A percentile compares a stretch with the other conserved stretches of the same genome.
Evolutionary conservation across 2,797 vertebrate genomes (phyloP).

Genomic region (Carcharodon carcharias): DNA sequence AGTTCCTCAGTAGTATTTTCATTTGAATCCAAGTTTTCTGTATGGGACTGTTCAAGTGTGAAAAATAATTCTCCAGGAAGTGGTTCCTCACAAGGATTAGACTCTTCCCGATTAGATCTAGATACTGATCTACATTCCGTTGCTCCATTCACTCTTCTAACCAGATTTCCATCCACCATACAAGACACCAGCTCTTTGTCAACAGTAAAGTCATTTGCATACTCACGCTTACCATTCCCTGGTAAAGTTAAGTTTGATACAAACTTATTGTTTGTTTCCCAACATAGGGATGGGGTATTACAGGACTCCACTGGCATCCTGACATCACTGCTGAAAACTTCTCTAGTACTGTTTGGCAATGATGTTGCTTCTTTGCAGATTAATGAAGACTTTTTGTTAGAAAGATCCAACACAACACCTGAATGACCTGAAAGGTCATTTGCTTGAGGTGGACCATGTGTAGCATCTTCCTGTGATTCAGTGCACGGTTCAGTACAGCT

Average conservation of each 20-base stretch:
- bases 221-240: slow-evolving; percentile 22
- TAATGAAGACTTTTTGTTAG: background rate
- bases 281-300: slow-evolving; percentile 6
- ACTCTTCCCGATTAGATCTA: background rate
- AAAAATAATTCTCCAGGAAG: slow-evolving; percentile 81
- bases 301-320: background rate
- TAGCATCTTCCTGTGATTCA: slow-evolving; percentile 43
- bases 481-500: slow-evolving; percentile 34
- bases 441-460: slow-evolving; percentile 24
- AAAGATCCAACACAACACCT: slow-evolving; percentile 18
- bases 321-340: background rate
- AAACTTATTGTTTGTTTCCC: slow-evolving; percentile 34
- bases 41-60: slow-evolving; percentile 42
- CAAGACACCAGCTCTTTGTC: background rate
- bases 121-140: slow-evolving; percentile 10
- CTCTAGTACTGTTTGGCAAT: slow-evolving; percentile 16
- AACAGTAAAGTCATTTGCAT: slow-evolving; percentile 21
- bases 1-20: slow-evolving; percentile 44
- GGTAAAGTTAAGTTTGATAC: slow-evolving; percentile 35
- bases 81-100: slow-evolving; percentile 54
- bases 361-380: slow-evolving; percentile 11
- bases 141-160: background rate
- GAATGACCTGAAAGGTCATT: slow-evolving; percentile 24
- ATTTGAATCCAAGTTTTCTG: background rate
- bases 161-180: background rate